These are phyloP conservation scores for Spermophilus dauricus DNA, from an alignment of 2,113 vertebrate species.

Conservation along the genomic window DNA sequence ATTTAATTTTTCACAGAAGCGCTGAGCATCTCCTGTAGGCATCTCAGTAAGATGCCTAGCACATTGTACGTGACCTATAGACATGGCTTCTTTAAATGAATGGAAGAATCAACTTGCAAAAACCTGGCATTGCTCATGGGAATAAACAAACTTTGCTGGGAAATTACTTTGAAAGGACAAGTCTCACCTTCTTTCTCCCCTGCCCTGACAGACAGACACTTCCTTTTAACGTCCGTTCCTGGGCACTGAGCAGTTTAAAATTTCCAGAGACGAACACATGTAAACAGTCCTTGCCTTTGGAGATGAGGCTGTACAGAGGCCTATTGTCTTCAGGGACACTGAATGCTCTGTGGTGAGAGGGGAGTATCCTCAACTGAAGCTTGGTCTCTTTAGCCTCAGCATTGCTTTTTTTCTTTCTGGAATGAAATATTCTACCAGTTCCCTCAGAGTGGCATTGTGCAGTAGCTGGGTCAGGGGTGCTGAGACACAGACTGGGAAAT, in stretches of 20 bases:
- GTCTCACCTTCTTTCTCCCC: conserved; percentile 56
- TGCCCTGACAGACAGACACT: conserved; percentile 44
- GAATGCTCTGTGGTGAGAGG: conserved; percentile 63
- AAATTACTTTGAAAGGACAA: conserved; percentile 48
- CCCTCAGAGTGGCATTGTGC: conserved; percentile 71
- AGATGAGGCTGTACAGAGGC: conserved; percentile 73
- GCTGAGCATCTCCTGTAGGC: not conserved
- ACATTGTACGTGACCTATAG: not conserved
- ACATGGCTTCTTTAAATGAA: conserved; percentile 24
- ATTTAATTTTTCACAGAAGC: not conserved
- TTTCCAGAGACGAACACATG: conserved; percentile 77
- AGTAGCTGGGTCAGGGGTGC: conserved; percentile 59
- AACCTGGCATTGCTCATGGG: not conserved
- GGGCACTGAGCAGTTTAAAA: conserved; percentile 67
- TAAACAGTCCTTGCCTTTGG: conserved; percentile 55
- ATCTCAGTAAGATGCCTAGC: not conserved
- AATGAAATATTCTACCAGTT: conserved; percentile 76
- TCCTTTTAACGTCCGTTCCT: conserved; percentile 50
- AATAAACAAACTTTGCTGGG: conserved; percentile 28
- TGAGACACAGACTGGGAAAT: conserved; percentile 55
- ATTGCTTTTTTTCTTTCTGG: conserved; percentile 75
- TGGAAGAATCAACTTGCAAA: conserved; percentile 7
- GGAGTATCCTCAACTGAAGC: conserved; percentile 45
- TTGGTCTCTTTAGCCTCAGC: conserved; percentile 61
- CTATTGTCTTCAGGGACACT: conserved; percentile 79